These are phyloP conservation scores for Cherax quadricarinatus DNA, from an alignment of 1,140 invertebrate genomes.

Conservation along the genomic window DNA sequence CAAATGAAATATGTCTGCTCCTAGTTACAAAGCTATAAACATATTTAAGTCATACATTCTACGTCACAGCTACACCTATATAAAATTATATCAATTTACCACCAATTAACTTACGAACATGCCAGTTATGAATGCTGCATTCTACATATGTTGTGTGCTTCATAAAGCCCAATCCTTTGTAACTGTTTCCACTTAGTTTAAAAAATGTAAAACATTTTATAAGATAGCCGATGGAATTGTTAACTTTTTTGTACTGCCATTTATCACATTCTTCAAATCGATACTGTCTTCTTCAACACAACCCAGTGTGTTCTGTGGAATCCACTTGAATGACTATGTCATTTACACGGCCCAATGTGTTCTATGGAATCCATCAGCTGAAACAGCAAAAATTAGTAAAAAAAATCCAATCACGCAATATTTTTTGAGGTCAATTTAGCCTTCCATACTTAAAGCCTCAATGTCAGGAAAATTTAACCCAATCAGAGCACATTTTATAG, in stretches of 20 bases:
- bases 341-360: slow-evolving; percentile 55
- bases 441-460: too few species aligned
- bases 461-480: too few species aligned
- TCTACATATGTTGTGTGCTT: too few species aligned
- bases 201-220: not conserved
- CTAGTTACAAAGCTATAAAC: not conserved
- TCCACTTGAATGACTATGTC: not conserved
- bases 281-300: slow-evolving; percentile 18
- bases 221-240: not conserved
- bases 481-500: too few species aligned
- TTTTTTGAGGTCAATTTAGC: too few species aligned
- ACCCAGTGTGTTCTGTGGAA: slow-evolving; percentile 57
- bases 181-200: not conserved
- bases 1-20: not conserved
- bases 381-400: not conserved
- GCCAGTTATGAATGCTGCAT: too few species aligned
- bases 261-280: not conserved
- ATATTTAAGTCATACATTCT: not conserved
- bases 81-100: not conserved
- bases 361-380: slow-evolving; percentile 58
- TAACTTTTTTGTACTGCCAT: not conserved
- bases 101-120: not conserved
- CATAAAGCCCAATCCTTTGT: not conserved
- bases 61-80: not conserved
- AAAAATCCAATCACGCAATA: too few species aligned